Evolutionary conservation across 2,888 invertebrate genomes (phyloP).

Genomic region (Eudasyphora cyanicolor): DNA sequence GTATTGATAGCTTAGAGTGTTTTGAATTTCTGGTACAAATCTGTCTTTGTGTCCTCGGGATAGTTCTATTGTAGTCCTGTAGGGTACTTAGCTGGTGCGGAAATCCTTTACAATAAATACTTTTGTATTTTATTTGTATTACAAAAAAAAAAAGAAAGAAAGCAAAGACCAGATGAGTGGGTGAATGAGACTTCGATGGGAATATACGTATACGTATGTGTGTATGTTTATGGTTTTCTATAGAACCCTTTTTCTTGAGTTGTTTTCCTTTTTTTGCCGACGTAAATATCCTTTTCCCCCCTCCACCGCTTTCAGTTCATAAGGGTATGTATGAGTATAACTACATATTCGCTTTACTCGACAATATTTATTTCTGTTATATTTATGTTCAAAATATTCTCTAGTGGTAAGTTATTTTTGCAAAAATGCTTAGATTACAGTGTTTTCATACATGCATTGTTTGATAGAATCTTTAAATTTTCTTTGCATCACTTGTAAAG

Average conservation of each 20-base stretch:
- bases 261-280: background rate
- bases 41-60: too few species aligned
- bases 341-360: background rate
- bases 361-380: constrained; percentile 26
- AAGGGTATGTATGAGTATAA: background rate
- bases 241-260: constrained; percentile 21
- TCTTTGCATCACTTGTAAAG: too few species aligned
- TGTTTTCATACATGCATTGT: too few species aligned
- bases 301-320: background rate
- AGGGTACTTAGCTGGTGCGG: too few species aligned
- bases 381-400: constrained; percentile 32
- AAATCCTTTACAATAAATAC: background rate
- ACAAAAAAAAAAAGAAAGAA: background rate
- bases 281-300: background rate
- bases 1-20: too few species aligned
- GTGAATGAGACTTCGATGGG: background rate
- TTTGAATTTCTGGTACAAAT: too few species aligned
- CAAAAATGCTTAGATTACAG: too few species aligned
- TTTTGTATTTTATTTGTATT: constrained; percentile 9
- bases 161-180: background rate
- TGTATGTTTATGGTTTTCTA: background rate
- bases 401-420: background rate
- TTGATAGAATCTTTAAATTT: too few species aligned
- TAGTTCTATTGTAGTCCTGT: too few species aligned
- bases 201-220: background rate